These are phyloP conservation scores for Platorchestia sp. DNA, from an alignment of 1,140 invertebrate genomes.

Conservation along the genomic window DNA sequence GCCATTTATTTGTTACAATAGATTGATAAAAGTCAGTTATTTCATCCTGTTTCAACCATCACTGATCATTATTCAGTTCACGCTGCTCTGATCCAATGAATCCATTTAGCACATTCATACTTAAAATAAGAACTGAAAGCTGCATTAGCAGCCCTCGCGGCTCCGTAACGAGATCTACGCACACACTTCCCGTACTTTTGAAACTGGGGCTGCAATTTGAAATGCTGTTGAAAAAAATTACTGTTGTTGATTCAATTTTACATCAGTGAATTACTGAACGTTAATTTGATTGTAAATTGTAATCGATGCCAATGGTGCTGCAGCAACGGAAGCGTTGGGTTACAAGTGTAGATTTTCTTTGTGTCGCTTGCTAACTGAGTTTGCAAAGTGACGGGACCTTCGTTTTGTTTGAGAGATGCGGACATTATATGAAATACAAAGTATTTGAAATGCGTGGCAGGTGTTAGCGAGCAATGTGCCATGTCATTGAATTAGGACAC, in stretches of 20 bases:
- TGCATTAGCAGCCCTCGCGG: too few relatives aligned
- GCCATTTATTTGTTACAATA: too few relatives aligned
- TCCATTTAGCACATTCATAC: too few relatives aligned
- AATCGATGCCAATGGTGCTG: neutral
- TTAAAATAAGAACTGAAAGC: too few relatives aligned
- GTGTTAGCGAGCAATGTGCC: neutral
- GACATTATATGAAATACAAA: neutral
- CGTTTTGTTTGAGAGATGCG: neutral
- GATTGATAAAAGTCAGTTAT: too few relatives aligned
- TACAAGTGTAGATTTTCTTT: neutral
- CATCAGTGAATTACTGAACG: neutral
- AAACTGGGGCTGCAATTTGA: neutral
- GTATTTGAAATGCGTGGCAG: neutral
- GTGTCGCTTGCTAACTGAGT: neutral
- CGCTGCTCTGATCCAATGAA: too few relatives aligned
- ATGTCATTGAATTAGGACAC: neutral
- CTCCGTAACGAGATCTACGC: neutral
- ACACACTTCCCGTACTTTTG: neutral
- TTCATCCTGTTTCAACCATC: too few relatives aligned
- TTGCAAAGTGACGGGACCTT: neutral
- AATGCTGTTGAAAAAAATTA: neutral
- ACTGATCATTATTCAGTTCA: too few relatives aligned
- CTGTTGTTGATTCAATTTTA: neutral
- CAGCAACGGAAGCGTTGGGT: neutral
- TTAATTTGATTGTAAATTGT: neutral